A percentile compares a stretch with the other conserved stretches of the same genome.
Evolutionary conservation across 2,113 vertebrate species (phyloP).

Genomic region (Suncus etruscus): DNA sequence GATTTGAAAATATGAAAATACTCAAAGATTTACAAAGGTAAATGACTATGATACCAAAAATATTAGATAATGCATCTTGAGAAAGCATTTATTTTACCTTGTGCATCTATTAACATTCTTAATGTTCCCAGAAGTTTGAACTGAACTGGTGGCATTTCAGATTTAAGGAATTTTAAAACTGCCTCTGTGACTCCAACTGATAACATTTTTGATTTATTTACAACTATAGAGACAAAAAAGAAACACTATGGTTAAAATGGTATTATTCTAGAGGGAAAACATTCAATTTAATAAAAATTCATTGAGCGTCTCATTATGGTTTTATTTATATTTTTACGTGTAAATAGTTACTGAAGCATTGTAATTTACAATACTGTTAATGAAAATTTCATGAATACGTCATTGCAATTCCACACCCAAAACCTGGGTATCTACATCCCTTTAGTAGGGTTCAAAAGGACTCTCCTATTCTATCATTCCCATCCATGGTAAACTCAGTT

Average conservation of each 20-base stretch:
- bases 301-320: background rate
- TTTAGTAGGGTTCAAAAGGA: no score
- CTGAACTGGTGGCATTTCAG: slow-evolving; percentile 99
- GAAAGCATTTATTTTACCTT: slow-evolving; percentile 91
- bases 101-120: slow-evolving; percentile 98
- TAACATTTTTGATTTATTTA: slow-evolving; percentile 99
- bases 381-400: no score
- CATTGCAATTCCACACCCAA: no score
- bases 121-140: slow-evolving; percentile 98
- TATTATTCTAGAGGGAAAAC: slow-evolving; percentile 38
- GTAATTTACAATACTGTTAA: no score
- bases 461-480: no score
- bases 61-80: slow-evolving; percentile 61
- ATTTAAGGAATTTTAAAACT: slow-evolving; percentile 97
- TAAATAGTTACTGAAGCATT: no score
- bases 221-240: slow-evolving; percentile 86
- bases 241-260: slow-evolving; percentile 44
- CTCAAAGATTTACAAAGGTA: slow-evolving; percentile 9
- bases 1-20: slow-evolving; percentile 48
- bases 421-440: no score
- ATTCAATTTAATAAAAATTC: slow-evolving; percentile 33
- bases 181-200: slow-evolving; percentile 95
- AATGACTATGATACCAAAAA: background rate
- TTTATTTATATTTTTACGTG: background rate
- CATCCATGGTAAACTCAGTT: no score